Conservation (phyloP, 2,113 vertebrate genomes). For the Rhizomys pruinosus region DNA sequence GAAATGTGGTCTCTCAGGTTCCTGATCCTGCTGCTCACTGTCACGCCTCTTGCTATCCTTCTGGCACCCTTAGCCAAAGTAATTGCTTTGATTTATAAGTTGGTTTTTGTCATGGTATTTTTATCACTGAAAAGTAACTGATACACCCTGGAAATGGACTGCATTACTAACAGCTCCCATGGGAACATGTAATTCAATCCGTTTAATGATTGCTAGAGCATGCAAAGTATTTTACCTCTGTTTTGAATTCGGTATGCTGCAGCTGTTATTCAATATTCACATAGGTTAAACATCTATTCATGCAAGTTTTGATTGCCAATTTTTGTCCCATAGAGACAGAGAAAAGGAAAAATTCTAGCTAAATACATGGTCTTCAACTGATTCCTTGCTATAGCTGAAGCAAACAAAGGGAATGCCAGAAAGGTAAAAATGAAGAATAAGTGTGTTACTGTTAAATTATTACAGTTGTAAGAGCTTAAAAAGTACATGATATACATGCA, state of each 20-base stretch:
- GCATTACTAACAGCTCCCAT: no score
- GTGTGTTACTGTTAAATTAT: background rate
- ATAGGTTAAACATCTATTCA: background rate
- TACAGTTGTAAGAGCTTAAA: background rate
- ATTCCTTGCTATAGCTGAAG: background rate
- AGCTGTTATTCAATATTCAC: background rate
- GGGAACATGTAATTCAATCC: no score
- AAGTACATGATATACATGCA: background rate
- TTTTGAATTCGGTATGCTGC: background rate
- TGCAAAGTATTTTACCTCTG: background rate
- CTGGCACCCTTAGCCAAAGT: no score
- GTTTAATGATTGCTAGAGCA: background rate
- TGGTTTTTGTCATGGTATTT: no score
- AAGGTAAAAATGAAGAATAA: background rate
- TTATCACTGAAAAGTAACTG: no score
- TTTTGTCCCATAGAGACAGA: background rate
- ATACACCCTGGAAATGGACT: no score
- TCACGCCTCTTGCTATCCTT: no score
- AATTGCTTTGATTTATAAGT: no score
- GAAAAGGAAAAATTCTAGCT: background rate
- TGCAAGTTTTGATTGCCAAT: background rate
- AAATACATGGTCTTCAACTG: background rate
- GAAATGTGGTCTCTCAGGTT: no score
- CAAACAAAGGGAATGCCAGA: background rate
- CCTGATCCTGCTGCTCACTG: no score